Base-by-base conservation (phyloP, 1,140 invertebrate species). In the Drosophila lowei region DNA sequence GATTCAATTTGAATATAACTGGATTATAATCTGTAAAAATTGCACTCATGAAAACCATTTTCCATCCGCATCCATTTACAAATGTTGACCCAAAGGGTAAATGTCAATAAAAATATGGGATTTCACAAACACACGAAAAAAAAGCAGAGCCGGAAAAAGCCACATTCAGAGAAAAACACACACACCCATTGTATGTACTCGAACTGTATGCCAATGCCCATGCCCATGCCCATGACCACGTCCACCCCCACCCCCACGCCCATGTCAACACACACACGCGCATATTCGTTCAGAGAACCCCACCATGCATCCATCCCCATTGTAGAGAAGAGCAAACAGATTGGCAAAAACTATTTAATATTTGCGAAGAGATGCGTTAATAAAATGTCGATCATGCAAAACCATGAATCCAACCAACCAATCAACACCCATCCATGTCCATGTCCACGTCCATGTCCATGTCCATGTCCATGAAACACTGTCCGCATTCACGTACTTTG, bases 31-130 rank as follows among this genome's bases (percentile, higher is more conserved):
- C 54, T 16, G 25, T 60, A 71, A 42, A 49, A 42, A 16, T 52
- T 49, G 7, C 16, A 30, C 23, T 21, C 30, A 13, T 38, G 1
- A 41, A 53, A 54, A 18, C 34, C 50, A 49, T 62, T 54, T 72
- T 72, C 25, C 57, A 62, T 63, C 4, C 8, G 8, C 25, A 63
- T 63, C 68, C 48, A 28, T 68, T 15, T 56, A 50, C 50, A 68
- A 68, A 64, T 73, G 70, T 72, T 54, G 71, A 41, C 28, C 59
- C 23, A 38, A 38, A 34, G 21, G 58, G 46, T 21, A 61, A 52
- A 73, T 52, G 70, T 64, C 70, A 73, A 68, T 68, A 68, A 57
- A 47, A 41, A 21, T 16, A 15, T 43, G 48, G 63, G n/a, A 67
- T 68, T 67, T 67, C 23, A 47, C 15, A 38, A 15, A 49, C 34